Base-by-base conservation (phyloP, 2,888 invertebrate species). In the Leucoptera coffeella region DNA sequence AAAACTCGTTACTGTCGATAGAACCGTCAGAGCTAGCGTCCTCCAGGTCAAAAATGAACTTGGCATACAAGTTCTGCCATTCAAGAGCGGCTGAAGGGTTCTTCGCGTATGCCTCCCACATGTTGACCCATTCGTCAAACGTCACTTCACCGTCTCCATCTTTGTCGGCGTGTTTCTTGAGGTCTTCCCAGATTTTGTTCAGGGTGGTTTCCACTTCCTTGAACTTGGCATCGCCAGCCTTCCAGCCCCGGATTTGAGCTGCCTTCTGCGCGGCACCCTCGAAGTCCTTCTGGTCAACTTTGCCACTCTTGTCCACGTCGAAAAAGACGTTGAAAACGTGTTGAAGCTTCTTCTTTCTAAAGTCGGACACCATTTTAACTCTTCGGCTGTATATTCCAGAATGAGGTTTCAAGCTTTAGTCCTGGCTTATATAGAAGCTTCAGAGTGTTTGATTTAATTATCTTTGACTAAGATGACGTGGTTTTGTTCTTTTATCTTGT, bases 241-340 rank as follows among this genome's bases (percentile, higher is more conserved):
- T 61, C 87, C 89, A 91, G 19, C 86, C 86, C 40, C 90, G 76
- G 25, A 85, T 61, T 26, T 80, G 74, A 42, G 87, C 81, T 33
- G 91, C 84, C 71, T 85, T 86, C 80, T 87, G 82, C 29, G 85
- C 80, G 6, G 88, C 87, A 30, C 86, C 59, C 44, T 89, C 87
- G 43, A 92, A 89, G 54, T 92, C 91, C 45, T 85, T 85, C 52
- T 82, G 82, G 46, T 91, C 90, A 39, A 92, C 87, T 34, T 80
- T 79, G 9, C 91, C 91, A 55, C 90, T 91, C 47, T 81, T 81
- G 60, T 92, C 86, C 37, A 84, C 83, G 72, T 92, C 92, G 43
- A 90, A 89, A 65, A 90, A 89, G 24, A 85, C 82, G 50, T 82
- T 82, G 76, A 90, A 91, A 29, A 90, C 83, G 60, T 85, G 85